phyloP scores from a whole-genome alignment of 2,888 invertebrate genomes.

The Pomacea canaliculata region DNA sequence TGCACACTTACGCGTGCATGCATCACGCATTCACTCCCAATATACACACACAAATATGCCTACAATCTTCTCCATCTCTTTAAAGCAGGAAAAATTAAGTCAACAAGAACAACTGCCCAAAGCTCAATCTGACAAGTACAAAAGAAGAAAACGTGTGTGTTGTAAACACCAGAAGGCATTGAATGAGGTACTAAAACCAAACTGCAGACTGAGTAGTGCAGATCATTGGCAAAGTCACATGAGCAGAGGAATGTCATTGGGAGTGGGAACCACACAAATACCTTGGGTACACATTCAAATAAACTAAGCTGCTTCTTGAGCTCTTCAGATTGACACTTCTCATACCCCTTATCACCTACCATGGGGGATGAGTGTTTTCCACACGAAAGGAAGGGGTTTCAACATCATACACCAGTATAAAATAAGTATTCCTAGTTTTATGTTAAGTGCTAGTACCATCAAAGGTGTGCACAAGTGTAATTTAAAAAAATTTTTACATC shows the following conservation, averaged over 20 bases:
- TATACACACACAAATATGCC: too few relatives aligned
- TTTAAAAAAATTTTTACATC: background rate
- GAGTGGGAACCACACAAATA: background rate
- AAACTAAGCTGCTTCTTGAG: background rate
- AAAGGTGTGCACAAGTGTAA: background rate
- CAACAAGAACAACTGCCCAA: background rate
- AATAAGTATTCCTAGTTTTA: background rate
- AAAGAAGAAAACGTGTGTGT: background rate
- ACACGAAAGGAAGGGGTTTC: too few relatives aligned
- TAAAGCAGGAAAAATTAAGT: too few relatives aligned
- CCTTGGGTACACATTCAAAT: background rate
- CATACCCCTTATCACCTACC: too few relatives aligned
- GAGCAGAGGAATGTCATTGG: slow-evolving; percentile 16
- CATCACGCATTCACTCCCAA: too few relatives aligned
- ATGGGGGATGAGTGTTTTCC: too few relatives aligned
- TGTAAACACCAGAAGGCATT: background rate
- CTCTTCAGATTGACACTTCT: background rate
- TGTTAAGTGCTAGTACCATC: background rate
- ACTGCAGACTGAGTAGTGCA: slow-evolving; percentile 7
- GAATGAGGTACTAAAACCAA: slow-evolving; percentile 1
- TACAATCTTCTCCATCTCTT: too few relatives aligned
- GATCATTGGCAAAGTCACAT: slow-evolving; percentile 9
- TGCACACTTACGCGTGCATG: too few relatives aligned
- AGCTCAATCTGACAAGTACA: background rate
- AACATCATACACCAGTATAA: background rate